A percentile compares a stretch with the other conserved stretches of the same genome.
Evolutionary conservation across 1,140 invertebrate genomes (phyloP).

Genomic region (Brachionus paranguensis): DNA sequence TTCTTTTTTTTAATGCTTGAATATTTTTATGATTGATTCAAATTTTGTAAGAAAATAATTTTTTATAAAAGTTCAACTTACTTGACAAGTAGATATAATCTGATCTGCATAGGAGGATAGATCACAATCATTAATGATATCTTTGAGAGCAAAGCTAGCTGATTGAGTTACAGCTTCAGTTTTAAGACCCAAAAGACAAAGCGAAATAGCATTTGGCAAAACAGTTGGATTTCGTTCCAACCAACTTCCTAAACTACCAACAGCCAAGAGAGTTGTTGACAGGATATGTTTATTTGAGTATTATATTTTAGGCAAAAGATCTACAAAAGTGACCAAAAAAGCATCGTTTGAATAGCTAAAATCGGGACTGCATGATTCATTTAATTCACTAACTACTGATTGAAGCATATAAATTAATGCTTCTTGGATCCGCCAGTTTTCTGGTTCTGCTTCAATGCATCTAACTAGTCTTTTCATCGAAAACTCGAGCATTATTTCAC

Average conservation of each 20-base stretch:
- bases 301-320: constrained; percentile 25
- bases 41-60: no score
- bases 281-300: constrained; percentile 33
- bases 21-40: no score
- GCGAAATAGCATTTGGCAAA: constrained; percentile 32
- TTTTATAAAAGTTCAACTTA: not conserved
- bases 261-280: constrained; percentile 33
- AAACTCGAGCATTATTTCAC: constrained; percentile 39
- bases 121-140: constrained; percentile 38
- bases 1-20: no score
- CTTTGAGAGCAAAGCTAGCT: constrained; percentile 35
- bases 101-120: constrained; percentile 4
- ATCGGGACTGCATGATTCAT: constrained; percentile 37
- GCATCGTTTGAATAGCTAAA: constrained; percentile 24
- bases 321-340: constrained; percentile 18
- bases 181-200: constrained; percentile 32
- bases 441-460: not conserved
- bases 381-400: constrained; percentile 36
- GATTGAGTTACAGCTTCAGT: constrained; percentile 38
- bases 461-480: constrained; percentile 3
- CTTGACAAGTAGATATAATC: constrained; percentile 28
- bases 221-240: not conserved
- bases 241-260: constrained; percentile 37
- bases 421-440: constrained; percentile 29
- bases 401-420: constrained; percentile 33